These are phyloP conservation scores for Orgyia antiqua DNA, from an alignment of 2,888 invertebrate species.

Conservation along the genomic window DNA sequence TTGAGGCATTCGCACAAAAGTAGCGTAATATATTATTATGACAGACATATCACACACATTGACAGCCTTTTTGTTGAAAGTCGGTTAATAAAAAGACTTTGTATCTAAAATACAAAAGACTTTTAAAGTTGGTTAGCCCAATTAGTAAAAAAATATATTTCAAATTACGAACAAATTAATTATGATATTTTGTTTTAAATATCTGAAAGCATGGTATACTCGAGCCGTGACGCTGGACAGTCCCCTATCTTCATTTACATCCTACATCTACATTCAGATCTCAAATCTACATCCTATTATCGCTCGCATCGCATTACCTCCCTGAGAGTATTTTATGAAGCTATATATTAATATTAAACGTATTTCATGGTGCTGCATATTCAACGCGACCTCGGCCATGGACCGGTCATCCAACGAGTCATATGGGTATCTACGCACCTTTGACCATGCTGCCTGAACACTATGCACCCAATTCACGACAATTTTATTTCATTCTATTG, in stretches of 20 bases:
- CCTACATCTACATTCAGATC: conserved; percentile 34
- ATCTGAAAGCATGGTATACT: too few species aligned
- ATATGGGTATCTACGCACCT: conserved; percentile 13
- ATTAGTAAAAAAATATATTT: too few species aligned
- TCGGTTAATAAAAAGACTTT: too few species aligned
- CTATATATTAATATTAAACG: conserved; percentile 61
- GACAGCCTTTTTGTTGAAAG: too few species aligned
- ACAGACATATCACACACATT: too few species aligned
- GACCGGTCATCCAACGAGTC: conserved; percentile 55
- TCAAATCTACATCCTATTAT: conserved; percentile 54
- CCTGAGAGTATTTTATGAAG: conserved; percentile 55
- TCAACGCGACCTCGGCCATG: conserved; percentile 61
- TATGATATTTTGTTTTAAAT: too few species aligned
- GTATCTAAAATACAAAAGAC: too few species aligned
- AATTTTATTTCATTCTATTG: conserved; percentile 1
- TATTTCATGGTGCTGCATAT: conserved; percentile 50
- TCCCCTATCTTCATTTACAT: conserved; percentile 57
- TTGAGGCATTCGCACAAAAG: too few species aligned
- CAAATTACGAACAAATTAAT: too few species aligned
- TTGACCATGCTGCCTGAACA: conserved; percentile 6
- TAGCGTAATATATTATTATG: too few species aligned
- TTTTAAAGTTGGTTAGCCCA: too few species aligned
- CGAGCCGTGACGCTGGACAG: conserved; percentile 22
- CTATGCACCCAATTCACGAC: conserved; percentile 8
- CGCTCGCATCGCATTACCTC: conserved; percentile 52